These are phyloP conservation scores for Drosophila barbarae DNA, from an alignment of 2,888 invertebrate species.

Conservation along the genomic window DNA sequence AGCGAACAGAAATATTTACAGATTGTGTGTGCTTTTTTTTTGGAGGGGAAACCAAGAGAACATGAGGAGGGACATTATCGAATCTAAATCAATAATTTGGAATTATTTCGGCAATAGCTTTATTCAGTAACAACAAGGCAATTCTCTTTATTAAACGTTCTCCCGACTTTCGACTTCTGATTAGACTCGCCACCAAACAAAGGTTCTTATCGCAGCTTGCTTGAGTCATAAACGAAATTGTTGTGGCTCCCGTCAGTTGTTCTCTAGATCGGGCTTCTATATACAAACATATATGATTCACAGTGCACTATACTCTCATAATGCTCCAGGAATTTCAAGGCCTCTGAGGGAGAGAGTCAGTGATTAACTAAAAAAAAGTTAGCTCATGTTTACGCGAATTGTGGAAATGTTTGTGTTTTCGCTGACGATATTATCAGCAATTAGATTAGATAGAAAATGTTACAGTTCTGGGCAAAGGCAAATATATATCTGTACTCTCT, in stretches of 20 bases:
- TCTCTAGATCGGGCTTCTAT: slow-evolving; percentile 2
- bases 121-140: slow-evolving; percentile 1
- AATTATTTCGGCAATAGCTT: slow-evolving; percentile 10
- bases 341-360: not conserved
- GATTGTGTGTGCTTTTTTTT: slow-evolving; percentile 7
- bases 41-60: not conserved
- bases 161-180: slow-evolving; percentile 19
- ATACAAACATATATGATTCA: slow-evolving; percentile 6
- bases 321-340: slow-evolving; percentile 5
- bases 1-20: slow-evolving; percentile 30
- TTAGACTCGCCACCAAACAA: slow-evolving; percentile 13
- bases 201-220: slow-evolving; percentile 7
- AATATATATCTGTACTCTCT: not conserved
- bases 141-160: slow-evolving; percentile 16
- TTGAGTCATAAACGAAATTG: slow-evolving; percentile 31
- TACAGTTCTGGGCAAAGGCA: not conserved
- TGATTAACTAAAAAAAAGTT: slow-evolving; percentile 23
- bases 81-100: slow-evolving; percentile 24
- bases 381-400: slow-evolving; percentile 17
- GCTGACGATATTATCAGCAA: slow-evolving; percentile 20
- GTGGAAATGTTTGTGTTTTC: slow-evolving; percentile 7
- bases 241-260: slow-evolving; percentile 4
- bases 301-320: slow-evolving; percentile 1
- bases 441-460: slow-evolving; percentile 23
- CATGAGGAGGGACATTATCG: slow-evolving; percentile 4